phyloP scores from a whole-genome alignment of 2,797 vertebrate genomes.

The Propithecus deckenii region DNA sequence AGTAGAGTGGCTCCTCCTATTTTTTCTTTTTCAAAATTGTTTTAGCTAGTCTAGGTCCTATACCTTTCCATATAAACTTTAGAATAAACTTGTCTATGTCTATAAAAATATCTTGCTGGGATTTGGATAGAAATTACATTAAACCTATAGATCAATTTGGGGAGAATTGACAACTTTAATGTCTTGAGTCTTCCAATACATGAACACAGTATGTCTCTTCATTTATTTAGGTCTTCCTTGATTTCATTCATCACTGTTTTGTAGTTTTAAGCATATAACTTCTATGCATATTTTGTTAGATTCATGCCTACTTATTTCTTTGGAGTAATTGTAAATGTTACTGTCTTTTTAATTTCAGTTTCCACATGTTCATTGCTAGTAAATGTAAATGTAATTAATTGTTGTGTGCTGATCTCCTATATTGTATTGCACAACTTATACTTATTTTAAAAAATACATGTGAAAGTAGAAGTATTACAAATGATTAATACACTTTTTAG shows the following conservation, averaged over 20 bases:
- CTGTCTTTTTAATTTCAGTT: slow-evolving; percentile 15
- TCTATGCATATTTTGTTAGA: not conserved
- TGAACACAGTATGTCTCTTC: not conserved
- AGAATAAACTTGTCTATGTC: slow-evolving; percentile 17
- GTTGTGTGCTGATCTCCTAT: not conserved
- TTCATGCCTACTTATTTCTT: not conserved
- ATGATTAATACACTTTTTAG: not conserved
- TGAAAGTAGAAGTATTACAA: not conserved
- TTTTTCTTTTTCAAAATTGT: not conserved
- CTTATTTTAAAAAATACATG: not conserved
- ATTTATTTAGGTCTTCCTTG: not conserved
- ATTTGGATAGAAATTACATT: not conserved
- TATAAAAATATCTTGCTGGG: not conserved
- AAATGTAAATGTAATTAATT: not conserved
- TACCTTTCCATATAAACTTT: slow-evolving; percentile 16
- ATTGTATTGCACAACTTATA: not conserved
- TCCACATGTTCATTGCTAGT: not conserved
- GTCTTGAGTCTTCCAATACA: not conserved
- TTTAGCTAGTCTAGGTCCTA: not conserved
- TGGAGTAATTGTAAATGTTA: slow-evolving; percentile 8
- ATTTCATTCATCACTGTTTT: not conserved
- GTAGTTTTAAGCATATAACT: not conserved
- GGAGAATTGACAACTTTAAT: not conserved
- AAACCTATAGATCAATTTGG: not conserved
- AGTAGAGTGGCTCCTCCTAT: not conserved